A percentile compares a stretch with the other conserved stretches of the same genome.
Conservation (phyloP, 2,797 vertebrate species). For the Sebastes glaucus region DNA sequence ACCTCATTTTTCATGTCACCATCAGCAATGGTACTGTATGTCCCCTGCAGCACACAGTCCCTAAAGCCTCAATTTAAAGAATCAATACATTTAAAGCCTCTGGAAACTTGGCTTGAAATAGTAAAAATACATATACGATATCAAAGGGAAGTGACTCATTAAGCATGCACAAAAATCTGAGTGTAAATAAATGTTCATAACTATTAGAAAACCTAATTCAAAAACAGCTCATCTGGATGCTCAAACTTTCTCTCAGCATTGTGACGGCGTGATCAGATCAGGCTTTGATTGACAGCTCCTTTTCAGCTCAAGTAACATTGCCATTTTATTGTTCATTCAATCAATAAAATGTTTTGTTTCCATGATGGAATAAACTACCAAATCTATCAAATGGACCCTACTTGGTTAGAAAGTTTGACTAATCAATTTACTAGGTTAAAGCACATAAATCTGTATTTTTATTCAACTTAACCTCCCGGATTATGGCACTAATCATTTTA, state of each 20-base stretch:
- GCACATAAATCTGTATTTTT: background rate
- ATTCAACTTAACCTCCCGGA: background rate
- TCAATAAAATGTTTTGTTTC: background rate
- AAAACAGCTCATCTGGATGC: background rate
- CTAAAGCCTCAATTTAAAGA: conserved; percentile 6
- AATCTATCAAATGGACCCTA: background rate
- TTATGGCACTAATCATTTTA: too few species aligned
- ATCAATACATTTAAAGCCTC: background rate
- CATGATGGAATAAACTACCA: background rate
- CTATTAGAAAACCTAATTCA: background rate
- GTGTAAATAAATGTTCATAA: background rate
- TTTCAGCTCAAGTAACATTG: background rate
- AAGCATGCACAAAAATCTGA: background rate
- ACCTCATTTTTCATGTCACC: conserved; percentile 39
- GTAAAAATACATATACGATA: background rate
- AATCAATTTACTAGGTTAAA: background rate
- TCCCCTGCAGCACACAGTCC: background rate
- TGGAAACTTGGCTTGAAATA: background rate
- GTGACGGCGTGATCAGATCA: background rate
- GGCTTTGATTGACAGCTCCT: background rate
- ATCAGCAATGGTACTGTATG: background rate
- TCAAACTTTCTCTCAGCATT: background rate
- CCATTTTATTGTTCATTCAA: background rate
- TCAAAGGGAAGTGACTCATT: background rate
- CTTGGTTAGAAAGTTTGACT: background rate